Evolutionary conservation across 2,888 invertebrate species (phyloP), one percentile per base, ranked within the genome.

Genomic region (Phanerotoma sp.): DNA sequence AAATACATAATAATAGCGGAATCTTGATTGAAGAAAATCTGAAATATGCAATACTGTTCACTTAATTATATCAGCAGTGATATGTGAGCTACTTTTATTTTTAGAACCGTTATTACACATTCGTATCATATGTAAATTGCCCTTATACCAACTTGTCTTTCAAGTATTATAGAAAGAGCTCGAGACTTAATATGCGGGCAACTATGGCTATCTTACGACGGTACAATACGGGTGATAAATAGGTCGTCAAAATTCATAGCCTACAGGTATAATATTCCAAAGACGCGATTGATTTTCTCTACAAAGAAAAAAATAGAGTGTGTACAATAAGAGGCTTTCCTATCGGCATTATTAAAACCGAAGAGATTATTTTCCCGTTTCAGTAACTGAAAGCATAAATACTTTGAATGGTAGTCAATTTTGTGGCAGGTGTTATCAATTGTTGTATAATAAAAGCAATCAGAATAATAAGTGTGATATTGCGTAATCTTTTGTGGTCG

Each of bases 171-270:
- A 58, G 57, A 58, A 70, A 69, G 60, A 63, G 61, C 57, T 64
- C 60, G 57, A 60, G 57, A 55, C 56, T 52, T 55, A 37, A 44
- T 56, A 76, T 76, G 76, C 76, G 75, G 76, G 76, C 62, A 54
- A 60, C 66, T 56, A 61, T 64, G 64, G 65, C 70, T 76, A 76
- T 75, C 74, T 75, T 70, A 67, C 63, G 62, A 30, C 61, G n/a
- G n/a, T n/a, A n/a, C 53, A 65, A 77, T 76, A 75, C 74, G 77
- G 75, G 77, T 65, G 69, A 71, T 71, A 75, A 76, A 73, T 77
- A 73, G 75, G 73, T 66, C 75, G 74, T 62, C 66, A 67, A 71
- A 66, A 72, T 68, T 67, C 67, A 69, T 64, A 65, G 62, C n/a
- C n/a, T n/a, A n/a, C n/a, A n/a, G n/a, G n/a, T n/a, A n/a, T n/a